Evolutionary conservation across 2,797 vertebrate species (phyloP), one percentile per base, ranked within the genome.

Genomic region (Petrocephalus schoutedeni): DNA sequence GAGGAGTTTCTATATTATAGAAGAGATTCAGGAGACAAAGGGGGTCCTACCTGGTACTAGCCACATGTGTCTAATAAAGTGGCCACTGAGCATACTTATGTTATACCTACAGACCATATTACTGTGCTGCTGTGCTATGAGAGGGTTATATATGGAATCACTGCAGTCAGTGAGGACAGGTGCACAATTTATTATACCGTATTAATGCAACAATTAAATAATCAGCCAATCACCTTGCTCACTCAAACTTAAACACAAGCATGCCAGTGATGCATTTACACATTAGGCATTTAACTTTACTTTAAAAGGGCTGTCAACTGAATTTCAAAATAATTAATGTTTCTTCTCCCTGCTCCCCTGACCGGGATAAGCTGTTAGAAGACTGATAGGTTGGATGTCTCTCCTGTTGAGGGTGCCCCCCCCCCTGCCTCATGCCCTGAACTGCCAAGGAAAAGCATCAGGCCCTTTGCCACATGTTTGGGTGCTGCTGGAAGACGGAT

Each of bases 81-180:
- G 14, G 28, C 64, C 28, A 71, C 64, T 32, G 28, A 36, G 28
- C 32, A 71, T 32, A 71, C 12, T 36, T 71, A 36, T 36, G 49
- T 51, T 86, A 71, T 4, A 19, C 16, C 41, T 36, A 87, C 53
- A 23, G 88, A 58, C 87, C 88, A 87, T 57, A 86, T 61, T 83
- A 89, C 54, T 77, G 28, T 84, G 64, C 82, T 83, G 21, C 36
- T 89, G 16, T 23, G 21, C 12, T 36, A 4, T 8, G 2, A 58
- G 59, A 23, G 41, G 14, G 8, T 41, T 58, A 49, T 36, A 85
- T 10, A 61, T 56, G 41, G 41, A n/a, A 32, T 28, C 57, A 61
- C 8, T 4, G n/a, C 10, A 64, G 36, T 82, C 45, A 80, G 41
- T n/a, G 71, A 41, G n/a, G 32, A 77, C 16, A 77, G 32, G 5